A percentile compares a stretch with the other conserved stretches of the same genome.
Evolutionary conservation across 2,113 vertebrate species (phyloP).

Genomic region (Corynorhinus townsendii): DNA sequence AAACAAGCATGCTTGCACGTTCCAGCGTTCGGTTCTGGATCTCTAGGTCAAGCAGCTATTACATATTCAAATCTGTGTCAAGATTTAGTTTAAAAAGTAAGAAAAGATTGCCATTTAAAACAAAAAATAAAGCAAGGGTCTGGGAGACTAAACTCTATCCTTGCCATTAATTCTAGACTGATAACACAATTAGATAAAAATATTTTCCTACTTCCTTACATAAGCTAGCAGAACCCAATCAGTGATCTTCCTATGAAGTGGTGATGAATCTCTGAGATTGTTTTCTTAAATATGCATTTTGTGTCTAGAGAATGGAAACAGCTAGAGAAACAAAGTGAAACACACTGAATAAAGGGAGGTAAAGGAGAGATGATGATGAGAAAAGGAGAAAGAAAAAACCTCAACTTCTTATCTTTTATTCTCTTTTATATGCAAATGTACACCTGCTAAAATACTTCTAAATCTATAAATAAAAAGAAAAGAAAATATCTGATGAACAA

Average conservation of each 20-base stretch:
- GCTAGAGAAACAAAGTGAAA: constrained; percentile 57
- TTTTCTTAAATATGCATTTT: constrained; percentile 52
- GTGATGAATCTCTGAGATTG: constrained; percentile 26
- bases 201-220: neutral
- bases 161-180: neutral
- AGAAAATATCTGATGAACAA: constrained; percentile 70
- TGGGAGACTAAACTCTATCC: neutral
- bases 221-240: constrained; percentile 1
- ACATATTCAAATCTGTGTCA: neutral
- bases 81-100: constrained; percentile 40
- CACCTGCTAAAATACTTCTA: constrained; percentile 75
- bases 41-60: neutral
- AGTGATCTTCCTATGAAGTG: neutral
- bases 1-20: neutral
- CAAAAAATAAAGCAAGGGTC: neutral
- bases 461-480: constrained; percentile 66
- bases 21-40: neutral
- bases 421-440: constrained; percentile 76
- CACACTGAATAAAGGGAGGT: constrained; percentile 44
- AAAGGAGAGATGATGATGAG: constrained; percentile 42
- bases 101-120: constrained; percentile 33
- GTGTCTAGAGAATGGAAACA: constrained; percentile 53
- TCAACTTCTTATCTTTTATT: constrained; percentile 68
- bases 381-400: constrained; percentile 52
- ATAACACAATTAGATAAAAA: constrained; percentile 9